Conservation (phyloP, 2,888 invertebrate species). For the Lobophora halterata region DNA sequence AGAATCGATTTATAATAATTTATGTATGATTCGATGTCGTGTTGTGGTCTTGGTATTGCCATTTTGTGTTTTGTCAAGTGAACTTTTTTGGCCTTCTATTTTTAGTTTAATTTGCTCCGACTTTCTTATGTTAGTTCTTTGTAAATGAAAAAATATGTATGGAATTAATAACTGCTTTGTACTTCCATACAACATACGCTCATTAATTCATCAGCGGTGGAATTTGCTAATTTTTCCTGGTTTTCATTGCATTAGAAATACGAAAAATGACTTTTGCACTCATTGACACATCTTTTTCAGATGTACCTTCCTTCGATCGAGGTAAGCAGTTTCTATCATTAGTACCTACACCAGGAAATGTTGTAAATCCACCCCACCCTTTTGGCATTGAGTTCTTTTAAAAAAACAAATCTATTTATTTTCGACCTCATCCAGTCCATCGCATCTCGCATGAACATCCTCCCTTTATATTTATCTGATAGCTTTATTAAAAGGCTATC, state of each 20-base stretch:
- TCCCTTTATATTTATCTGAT: conserved; percentile 13
- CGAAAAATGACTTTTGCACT: conserved; percentile 44
- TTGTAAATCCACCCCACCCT: conserved; percentile 53
- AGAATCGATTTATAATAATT: too few relatives aligned
- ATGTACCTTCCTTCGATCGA: conserved; percentile 65
- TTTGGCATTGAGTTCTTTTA: conserved; percentile 34
- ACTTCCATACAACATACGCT: conserved; percentile 41
- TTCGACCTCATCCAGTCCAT: conserved; percentile 23
- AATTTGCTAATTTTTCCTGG: conserved; percentile 67
- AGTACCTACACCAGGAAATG: conserved; percentile 71
- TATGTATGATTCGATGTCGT: too few relatives aligned
- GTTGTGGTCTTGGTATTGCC: too few relatives aligned
- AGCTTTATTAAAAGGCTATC: conserved; percentile 13
- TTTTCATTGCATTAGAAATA: conserved; percentile 37
- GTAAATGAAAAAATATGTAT: conserved; percentile 26
- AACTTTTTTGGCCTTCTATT: too few relatives aligned
- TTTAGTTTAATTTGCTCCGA: too few relatives aligned
- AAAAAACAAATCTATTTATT: conserved; percentile 17
- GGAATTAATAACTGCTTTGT: conserved; percentile 70
- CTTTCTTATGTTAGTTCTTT: not conserved
- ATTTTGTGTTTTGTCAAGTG: too few relatives aligned
- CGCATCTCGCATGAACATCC: conserved; percentile 26
- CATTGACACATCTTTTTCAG: conserved; percentile 70
- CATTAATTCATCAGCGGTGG: conserved; percentile 42
- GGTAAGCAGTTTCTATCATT: conserved; percentile 68